Evolutionary conservation across 2,797 vertebrate species (phyloP).

Genomic region (Ateles fusciceps): DNA sequence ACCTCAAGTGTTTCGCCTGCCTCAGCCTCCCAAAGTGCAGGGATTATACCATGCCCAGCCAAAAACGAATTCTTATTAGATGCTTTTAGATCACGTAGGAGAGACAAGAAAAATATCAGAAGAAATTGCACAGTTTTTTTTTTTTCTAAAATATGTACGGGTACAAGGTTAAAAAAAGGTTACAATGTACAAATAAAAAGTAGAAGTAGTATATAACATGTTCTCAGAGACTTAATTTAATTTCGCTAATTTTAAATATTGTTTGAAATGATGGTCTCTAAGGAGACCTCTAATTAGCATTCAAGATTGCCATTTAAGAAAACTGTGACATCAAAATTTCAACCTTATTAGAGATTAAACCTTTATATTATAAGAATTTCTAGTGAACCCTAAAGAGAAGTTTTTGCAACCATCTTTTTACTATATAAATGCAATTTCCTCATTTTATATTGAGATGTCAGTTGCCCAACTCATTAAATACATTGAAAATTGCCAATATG

Average conservation of each 20-base stretch:
- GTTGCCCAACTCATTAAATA: slow-evolving; percentile 41
- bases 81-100: background rate
- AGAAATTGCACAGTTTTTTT: background rate
- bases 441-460: slow-evolving; percentile 50
- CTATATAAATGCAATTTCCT: slow-evolving; percentile 28
- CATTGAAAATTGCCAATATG: slow-evolving; percentile 33
- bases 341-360: background rate
- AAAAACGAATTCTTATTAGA: background rate
- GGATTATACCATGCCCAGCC: too few relatives aligned
- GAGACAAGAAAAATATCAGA: background rate
- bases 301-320: background rate
- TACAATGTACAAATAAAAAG: background rate
- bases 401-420: background rate
- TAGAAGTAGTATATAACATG: background rate
- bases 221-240: background rate
- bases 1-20: too few relatives aligned
- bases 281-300: background rate
- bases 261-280: background rate
- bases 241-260: background rate
- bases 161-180: background rate
- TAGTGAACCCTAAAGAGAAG: background rate
- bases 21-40: too few relatives aligned
- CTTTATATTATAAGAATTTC: background rate
- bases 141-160: background rate
- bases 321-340: background rate